These are phyloP conservation scores for Smittia aterrima DNA, from an alignment of 2,888 invertebrate genomes.

Conservation along the genomic window DNA sequence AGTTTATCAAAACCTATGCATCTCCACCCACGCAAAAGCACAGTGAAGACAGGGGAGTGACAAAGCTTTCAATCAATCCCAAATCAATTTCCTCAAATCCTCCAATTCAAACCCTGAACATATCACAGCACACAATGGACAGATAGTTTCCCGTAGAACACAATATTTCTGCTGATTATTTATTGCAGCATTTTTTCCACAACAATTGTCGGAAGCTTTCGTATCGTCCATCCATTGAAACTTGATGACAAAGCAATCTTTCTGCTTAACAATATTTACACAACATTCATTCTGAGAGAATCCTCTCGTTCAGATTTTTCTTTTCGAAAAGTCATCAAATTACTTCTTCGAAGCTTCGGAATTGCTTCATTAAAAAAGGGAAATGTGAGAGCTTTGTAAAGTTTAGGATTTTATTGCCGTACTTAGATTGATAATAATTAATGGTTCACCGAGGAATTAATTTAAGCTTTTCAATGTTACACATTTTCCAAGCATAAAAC, in stretches of 20 bases:
- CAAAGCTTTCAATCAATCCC: too few species aligned
- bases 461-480: too few species aligned
- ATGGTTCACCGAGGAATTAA: not conserved
- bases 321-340: not conserved
- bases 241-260: not conserved
- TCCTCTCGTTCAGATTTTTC: not conserved
- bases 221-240: not conserved
- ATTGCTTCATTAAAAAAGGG: not conserved
- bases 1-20: too few species aligned
- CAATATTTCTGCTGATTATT: slow-evolving; percentile 5
- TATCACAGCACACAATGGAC: too few species aligned
- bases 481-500: not conserved
- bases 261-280: not conserved
- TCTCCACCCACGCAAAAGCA: too few species aligned
- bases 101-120: too few species aligned
- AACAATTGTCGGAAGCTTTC: not conserved
- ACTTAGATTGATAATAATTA: not conserved
- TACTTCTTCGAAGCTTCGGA: not conserved
- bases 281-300: not conserved
- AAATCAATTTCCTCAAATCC: too few species aligned
- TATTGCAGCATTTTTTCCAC: not conserved
- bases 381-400: not conserved
- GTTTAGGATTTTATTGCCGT: too few species aligned
- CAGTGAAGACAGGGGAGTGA: too few species aligned
- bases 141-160: too few species aligned